A percentile compares a stretch with the other conserved stretches of the same genome.
These are phyloP conservation scores for Agrotis segetum DNA, from an alignment of 2,888 invertebrate species.

Conservation along the genomic window DNA sequence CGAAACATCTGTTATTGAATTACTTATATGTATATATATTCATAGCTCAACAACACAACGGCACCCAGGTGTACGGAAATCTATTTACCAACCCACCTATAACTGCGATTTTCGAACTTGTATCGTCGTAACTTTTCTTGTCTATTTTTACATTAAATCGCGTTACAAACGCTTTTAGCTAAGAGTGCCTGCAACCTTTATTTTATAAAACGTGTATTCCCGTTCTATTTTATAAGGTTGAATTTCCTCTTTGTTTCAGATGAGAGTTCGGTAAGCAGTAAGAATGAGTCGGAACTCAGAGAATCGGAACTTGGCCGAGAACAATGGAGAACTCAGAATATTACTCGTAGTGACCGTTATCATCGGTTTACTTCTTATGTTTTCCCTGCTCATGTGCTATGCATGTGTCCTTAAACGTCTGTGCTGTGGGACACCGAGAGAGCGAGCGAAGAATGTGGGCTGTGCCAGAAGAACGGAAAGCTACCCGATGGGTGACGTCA, in stretches of 20 bases:
- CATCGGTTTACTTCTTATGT: conserved; percentile 91
- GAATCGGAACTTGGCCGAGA: conserved; percentile 74
- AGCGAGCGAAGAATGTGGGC: conserved; percentile 84
- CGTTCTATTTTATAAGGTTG: conserved; percentile 5
- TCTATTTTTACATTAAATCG: conserved; percentile 8
- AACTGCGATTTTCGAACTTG: too few species aligned
- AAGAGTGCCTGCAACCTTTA: background rate
- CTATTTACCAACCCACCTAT: background rate
- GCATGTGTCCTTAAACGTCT: conserved; percentile 92
- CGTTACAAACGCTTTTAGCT: conserved; percentile 15
- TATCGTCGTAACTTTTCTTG: background rate
- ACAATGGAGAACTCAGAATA: conserved; percentile 91
- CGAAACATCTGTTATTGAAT: too few species aligned
- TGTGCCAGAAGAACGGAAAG: conserved; percentile 86
- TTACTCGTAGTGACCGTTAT: conserved; percentile 91
- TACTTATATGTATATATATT: too few species aligned
- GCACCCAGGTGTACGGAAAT: background rate
- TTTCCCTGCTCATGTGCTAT: conserved; percentile 92
- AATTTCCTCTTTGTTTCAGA: conserved; percentile 71
- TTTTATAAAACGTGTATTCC: conserved; percentile 7
- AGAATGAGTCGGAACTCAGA: conserved; percentile 83
- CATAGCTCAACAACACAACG: too few species aligned
- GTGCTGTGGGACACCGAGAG: conserved; percentile 91
- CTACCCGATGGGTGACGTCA: conserved; percentile 92
- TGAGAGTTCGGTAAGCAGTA: conserved; percentile 63